Percentiles rank a stretch among this genome's conserved stretches.
Evolutionary conservation across 2,888 invertebrate genomes (phyloP).

Genomic region (Agriopis leucophaearia): DNA sequence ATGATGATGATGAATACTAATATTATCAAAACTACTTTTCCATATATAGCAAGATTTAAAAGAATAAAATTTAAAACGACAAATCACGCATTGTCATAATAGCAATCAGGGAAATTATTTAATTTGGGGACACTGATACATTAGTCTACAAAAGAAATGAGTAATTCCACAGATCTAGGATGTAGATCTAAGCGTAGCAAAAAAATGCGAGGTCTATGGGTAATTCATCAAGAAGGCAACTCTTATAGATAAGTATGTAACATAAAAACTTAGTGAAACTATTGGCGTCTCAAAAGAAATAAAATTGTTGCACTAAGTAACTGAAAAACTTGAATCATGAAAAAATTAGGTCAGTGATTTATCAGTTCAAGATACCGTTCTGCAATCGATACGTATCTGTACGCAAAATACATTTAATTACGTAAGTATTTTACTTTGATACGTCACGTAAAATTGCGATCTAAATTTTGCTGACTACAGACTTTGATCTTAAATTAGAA

Average conservation of each 20-base stretch:
- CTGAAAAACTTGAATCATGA: slow-evolving; percentile 4
- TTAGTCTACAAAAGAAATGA: neutral
- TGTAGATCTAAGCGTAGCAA: no score
- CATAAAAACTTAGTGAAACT: neutral
- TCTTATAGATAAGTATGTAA: neutral
- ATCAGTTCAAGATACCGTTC: slow-evolving; percentile 8
- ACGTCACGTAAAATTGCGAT: no score
- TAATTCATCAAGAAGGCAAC: neutral
- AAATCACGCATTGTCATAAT: neutral
- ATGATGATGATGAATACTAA: no score
- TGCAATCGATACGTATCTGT: neutral
- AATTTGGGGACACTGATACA: slow-evolving; percentile 7
- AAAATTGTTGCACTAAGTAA: neutral
- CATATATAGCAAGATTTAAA: no score
- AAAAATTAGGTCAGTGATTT: slow-evolving; percentile 11
- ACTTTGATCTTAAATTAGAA: no score
- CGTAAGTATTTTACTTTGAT: no score
- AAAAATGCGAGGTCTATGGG: no score
- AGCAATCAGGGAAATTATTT: neutral
- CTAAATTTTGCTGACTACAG: no score
- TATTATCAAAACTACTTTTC: no score
- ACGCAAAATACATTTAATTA: neutral
- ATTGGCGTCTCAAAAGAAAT: slow-evolving; percentile 9
- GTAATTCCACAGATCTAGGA: no score
- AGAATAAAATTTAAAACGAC: no score